Base-by-base conservation (phyloP, 2,113 vertebrate genomes). In the Bucco capensis region DNA sequence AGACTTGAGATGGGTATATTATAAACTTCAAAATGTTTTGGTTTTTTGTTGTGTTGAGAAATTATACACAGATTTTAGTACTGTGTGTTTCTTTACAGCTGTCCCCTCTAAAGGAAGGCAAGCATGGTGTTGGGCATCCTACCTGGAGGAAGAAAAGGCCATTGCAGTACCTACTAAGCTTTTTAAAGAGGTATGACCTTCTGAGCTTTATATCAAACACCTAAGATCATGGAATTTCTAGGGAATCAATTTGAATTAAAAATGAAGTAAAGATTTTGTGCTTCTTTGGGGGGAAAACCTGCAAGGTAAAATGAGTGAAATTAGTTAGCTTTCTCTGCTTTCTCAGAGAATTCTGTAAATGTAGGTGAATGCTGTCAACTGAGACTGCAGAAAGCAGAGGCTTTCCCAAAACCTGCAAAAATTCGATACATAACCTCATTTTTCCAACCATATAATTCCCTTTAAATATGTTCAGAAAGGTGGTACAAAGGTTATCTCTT, bases 51-150 rank as follows among this genome's bases (percentile, higher is more conserved):
- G 53, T 47, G 21, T 53, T 27, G 54, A 54, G 38, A 85, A 14
- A 1, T 60, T 60, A 79, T 61, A 57, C 21, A 38, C 28, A 81
- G 57, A 28, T 51, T 83, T 71, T 51, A 14, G 37, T 79, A 12
- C 42, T 93, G n/a, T 80, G 13, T 92, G 16, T 19, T 93, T 92
- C 67, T 78, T 95, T 93, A 37, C 97, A 86, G 98, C 98, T 73
- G 96, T 98, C 44, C 93, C 97, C 74, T 97, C 96, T 67, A 97
- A 99, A 98, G 97, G 97, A 86, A 99, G 99, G 94, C 98, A 98
- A 58, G 93, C 98, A 1, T 99, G 99, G 99, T 99, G 98, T 92
- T 99, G 99, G 99, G 97, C 98, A 4, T 98, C 98, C 35, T 99
- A 99, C 94, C 96, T 99, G 62, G 99, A 99, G 86, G 99, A 99